phyloP scores from a whole-genome alignment of 2,797 vertebrate genomes.

The Gallinago nigripennis region DNA sequence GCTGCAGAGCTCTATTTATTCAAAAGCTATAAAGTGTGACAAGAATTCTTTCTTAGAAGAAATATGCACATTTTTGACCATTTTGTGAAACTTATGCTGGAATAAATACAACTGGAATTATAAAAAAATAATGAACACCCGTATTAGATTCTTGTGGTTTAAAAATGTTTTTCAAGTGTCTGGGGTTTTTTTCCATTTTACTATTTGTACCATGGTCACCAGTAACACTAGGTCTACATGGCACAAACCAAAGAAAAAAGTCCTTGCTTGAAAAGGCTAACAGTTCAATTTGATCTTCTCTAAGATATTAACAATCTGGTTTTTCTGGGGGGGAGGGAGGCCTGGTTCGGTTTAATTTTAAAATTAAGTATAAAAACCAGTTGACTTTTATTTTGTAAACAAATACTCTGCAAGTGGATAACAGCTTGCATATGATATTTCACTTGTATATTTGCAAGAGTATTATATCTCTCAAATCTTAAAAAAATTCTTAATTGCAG shows the following conservation, averaged over 20 bases:
- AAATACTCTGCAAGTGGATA: neutral
- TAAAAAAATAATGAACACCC: neutral
- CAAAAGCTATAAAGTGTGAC: neutral
- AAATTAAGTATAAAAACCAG: neutral
- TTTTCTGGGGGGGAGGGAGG: neutral
- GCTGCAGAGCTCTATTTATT: neutral
- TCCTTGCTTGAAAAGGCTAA: neutral
- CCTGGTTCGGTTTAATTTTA: neutral
- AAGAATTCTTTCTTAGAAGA: neutral
- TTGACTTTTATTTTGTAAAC: neutral
- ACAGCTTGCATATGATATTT: neutral
- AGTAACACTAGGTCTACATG: neutral
- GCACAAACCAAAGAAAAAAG: neutral
- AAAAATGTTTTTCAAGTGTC: neutral
- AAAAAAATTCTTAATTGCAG: no score
- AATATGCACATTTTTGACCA: neutral
- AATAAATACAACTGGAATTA: neutral
- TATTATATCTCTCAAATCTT: neutral
- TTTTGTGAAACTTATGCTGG: neutral
- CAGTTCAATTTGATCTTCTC: neutral
- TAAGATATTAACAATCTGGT: neutral
- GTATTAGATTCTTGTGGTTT: neutral
- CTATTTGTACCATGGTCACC: neutral
- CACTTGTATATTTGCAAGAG: neutral
- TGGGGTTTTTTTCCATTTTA: neutral